Percentiles rank a stretch among this genome's conserved stretches.
Conservation (phyloP, 2,797 vertebrate species). For the Coracias cyanogaster region DNA sequence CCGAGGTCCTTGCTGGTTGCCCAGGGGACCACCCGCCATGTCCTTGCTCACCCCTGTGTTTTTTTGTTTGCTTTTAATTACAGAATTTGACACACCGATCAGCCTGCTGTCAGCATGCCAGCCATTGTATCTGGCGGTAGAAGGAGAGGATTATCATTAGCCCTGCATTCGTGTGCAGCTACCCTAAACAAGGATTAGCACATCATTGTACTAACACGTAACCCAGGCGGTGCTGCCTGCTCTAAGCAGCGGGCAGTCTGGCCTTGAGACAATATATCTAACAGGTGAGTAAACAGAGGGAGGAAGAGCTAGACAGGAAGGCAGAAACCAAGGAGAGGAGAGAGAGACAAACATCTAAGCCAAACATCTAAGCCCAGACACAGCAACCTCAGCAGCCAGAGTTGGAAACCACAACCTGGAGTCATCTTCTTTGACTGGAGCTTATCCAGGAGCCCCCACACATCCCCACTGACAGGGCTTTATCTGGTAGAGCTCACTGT, state of each 20-base stretch:
- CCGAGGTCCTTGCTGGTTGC: not conserved
- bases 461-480: not conserved
- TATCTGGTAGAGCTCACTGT: not conserved
- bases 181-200: not conserved
- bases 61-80: not conserved
- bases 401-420: not conserved
- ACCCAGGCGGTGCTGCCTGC: not conserved
- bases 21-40: not conserved
- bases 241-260: not conserved
- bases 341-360: not conserved
- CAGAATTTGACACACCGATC: not conserved
- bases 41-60: not conserved
- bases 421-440: not conserved
- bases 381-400: not conserved
- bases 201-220: not conserved
- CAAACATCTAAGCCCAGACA: not conserved
- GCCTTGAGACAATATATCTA: slow-evolving; percentile 31
- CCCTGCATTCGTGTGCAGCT: not conserved
- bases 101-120: slow-evolving; percentile 13
- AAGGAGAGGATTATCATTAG: slow-evolving; percentile 4
- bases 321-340: not conserved
- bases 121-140: not conserved
- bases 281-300: slow-evolving; percentile 63
- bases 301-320: not conserved
- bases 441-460: not conserved